Percentiles rank a stretch among this genome's conserved stretches.
phyloP scores from a whole-genome alignment of 2,113 vertebrate species.

The Numida meleagris region DNA sequence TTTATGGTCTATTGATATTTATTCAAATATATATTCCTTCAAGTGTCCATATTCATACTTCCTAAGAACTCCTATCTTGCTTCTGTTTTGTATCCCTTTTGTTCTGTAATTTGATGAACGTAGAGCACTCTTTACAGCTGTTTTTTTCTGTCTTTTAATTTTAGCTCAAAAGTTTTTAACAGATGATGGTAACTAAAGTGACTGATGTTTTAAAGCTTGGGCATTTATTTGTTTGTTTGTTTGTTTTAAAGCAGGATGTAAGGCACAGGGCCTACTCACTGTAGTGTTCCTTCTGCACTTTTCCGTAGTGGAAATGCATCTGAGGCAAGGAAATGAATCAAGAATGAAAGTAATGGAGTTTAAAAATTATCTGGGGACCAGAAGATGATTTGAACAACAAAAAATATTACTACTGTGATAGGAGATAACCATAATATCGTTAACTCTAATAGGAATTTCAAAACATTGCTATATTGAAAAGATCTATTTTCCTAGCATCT shows the following conservation, averaged over 20 bases:
- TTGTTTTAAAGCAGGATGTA: background rate
- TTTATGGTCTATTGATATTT: background rate
- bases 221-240: background rate
- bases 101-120: background rate
- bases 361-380: background rate
- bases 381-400: background rate
- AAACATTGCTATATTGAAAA: background rate
- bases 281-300: background rate
- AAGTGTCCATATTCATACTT: background rate
- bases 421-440: fast-evolving
- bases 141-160: background rate
- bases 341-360: background rate
- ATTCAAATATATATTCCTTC: background rate
- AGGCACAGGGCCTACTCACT: background rate
- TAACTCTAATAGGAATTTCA: background rate
- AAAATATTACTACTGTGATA: background rate
- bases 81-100: background rate
- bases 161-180: background rate
- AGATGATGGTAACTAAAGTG: background rate
- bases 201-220: background rate
- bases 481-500: background rate
- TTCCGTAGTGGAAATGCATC: background rate
- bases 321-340: background rate
- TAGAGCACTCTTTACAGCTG: background rate
- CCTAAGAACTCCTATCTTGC: background rate